phyloP scores from a whole-genome alignment of 2,797 vertebrate genomes.

The Cynodonichthys magdalenae region DNA sequence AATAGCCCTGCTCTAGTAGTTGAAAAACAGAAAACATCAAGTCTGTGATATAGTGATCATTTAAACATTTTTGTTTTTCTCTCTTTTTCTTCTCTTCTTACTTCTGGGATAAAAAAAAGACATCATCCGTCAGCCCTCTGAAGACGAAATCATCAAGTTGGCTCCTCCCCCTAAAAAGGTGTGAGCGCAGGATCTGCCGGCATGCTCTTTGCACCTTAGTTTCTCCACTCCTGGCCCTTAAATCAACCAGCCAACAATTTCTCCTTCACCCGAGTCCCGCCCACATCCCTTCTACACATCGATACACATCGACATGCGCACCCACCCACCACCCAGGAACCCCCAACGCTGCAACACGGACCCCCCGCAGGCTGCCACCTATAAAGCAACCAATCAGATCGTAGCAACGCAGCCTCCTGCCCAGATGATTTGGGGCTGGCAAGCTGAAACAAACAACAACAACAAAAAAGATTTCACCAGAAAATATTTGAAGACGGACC shows the following conservation, averaged over 20 bases:
- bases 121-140: conserved; percentile 95
- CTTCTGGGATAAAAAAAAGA: conserved; percentile 70
- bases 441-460: not conserved
- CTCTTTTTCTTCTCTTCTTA: not conserved
- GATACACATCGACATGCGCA: conserved; percentile 1
- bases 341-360: conserved; percentile 27
- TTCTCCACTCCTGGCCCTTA: conserved; percentile 65
- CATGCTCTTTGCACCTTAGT: conserved; percentile 67
- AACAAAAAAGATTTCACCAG: conserved; percentile 33
- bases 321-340: conserved; percentile 29
- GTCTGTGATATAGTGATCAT: not conserved
- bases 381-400: conserved; percentile 70
- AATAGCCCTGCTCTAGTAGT: too few species aligned
- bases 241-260: conserved; percentile 54
- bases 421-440: conserved; percentile 29
- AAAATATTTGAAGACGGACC: conserved; percentile 40
- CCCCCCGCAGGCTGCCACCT: conserved; percentile 25
- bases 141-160: conserved; percentile 97
- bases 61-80: conserved; percentile 15
- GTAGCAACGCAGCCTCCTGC: conserved; percentile 53
- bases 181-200: conserved; percentile 70
- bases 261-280: conserved; percentile 17
- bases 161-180: conserved; percentile 94
- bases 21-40: not conserved
- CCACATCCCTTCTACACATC: conserved; percentile 5